phyloP scores from a whole-genome alignment of 53 echinoderm and acorn worm species.

The Echinarachnius parma region DNA sequence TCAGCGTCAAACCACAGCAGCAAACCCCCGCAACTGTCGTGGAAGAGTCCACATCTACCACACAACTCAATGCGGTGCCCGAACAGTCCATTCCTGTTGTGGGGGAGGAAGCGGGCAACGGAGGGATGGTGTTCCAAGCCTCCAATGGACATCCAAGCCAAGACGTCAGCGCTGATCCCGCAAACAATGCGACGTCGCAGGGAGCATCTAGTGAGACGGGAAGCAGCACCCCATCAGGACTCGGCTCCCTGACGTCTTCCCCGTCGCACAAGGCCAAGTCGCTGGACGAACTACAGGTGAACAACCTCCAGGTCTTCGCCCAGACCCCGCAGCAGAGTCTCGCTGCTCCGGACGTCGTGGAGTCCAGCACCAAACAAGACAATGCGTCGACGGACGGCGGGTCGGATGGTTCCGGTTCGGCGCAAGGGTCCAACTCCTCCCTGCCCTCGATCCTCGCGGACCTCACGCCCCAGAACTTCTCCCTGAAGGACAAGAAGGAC shows the following conservation, averaged over 20 bases:
- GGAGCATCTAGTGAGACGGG: constrained; percentile 22
- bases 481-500: constrained; percentile 62
- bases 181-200: not conserved
- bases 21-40: not conserved
- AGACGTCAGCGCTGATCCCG: too few species aligned
- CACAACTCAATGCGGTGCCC: not conserved
- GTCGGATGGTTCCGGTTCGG: constrained; percentile 10
- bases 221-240: constrained; percentile 25
- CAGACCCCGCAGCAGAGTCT: constrained; percentile 46
- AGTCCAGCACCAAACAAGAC: constrained; percentile 64
- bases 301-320: constrained; percentile 72
- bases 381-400: constrained; percentile 25
- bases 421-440: constrained; percentile 25
- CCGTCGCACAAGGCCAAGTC: constrained; percentile 45
- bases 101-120: not conserved
- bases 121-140: not conserved
- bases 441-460: constrained; percentile 88
- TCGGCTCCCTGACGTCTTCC: constrained; percentile 11
- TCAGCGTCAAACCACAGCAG: constrained; percentile 65
- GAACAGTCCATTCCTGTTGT: not conserved
- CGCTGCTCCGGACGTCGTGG: constrained; percentile 75
- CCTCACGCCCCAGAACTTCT: constrained; percentile 88
- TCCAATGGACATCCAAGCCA: too few species aligned
- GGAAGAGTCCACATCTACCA: constrained; percentile 8
- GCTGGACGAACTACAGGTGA: constrained; percentile 62